Conservation (phyloP, 2,888 invertebrate species). For the Ametastegia equiseti region DNA sequence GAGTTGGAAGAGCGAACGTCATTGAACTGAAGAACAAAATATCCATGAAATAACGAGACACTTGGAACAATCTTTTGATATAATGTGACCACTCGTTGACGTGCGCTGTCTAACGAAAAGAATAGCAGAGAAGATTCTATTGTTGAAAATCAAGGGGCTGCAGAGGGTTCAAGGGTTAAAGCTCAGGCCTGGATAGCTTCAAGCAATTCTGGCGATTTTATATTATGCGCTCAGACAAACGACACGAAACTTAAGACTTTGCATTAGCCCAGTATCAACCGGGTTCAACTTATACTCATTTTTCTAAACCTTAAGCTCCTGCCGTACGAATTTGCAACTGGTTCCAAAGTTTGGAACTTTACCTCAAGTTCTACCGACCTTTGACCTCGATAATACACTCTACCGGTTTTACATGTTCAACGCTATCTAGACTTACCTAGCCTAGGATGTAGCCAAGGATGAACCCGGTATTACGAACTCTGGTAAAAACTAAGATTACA, state of each 20-base stretch:
- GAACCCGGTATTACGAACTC: slow-evolving; percentile 35
- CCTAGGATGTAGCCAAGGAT: neutral
- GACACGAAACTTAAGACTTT: neutral
- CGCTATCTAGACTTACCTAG: neutral
- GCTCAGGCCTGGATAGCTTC: neutral
- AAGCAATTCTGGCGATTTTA: slow-evolving; percentile 20
- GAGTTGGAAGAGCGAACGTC: neutral
- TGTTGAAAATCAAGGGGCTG: neutral
- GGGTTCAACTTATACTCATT: neutral
- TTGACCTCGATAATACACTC: slow-evolving; percentile 24
- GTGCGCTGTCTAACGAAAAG: neutral
- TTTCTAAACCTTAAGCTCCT: neutral
- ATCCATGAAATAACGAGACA: slow-evolving; percentile 23
- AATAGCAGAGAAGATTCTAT: neutral
- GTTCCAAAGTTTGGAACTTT: neutral
- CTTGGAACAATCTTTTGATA: slow-evolving; percentile 21
- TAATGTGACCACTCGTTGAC: slow-evolving; percentile 4
- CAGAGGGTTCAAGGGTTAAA: neutral
- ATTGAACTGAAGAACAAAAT: neutral
- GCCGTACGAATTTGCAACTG: neutral
- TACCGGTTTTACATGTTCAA: slow-evolving; percentile 48
- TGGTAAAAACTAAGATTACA: slow-evolving; percentile 72
- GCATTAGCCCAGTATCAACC: neutral
- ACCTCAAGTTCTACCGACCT: slow-evolving; percentile 3
- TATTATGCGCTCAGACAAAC: neutral